Evolutionary conservation across 2,888 invertebrate genomes (phyloP).

Genomic region (Spisula solida): DNA sequence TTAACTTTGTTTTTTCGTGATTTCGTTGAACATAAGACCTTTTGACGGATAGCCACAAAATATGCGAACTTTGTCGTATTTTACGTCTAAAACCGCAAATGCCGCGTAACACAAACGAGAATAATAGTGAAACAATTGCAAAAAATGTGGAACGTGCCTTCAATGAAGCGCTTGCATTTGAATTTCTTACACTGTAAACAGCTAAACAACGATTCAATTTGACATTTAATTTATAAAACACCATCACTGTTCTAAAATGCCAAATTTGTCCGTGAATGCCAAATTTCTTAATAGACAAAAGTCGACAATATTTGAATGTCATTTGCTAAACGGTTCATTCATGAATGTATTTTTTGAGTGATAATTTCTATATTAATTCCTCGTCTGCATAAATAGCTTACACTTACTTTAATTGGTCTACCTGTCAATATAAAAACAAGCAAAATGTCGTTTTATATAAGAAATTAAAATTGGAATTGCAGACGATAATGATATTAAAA

Average conservation of each 20-base stretch:
- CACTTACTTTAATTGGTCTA: neutral
- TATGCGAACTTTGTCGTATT: too few species aligned
- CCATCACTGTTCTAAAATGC: neutral
- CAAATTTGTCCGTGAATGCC: neutral
- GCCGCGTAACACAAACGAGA: too few species aligned
- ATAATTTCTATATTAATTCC: neutral
- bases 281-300: neutral
- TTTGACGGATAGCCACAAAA: too few species aligned
- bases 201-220: too few species aligned
- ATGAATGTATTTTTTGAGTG: neutral
- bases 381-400: neutral
- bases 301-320: neutral
- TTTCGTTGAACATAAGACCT: too few species aligned
- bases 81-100: too few species aligned
- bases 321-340: neutral
- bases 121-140: too few species aligned
- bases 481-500: constrained; percentile 8
- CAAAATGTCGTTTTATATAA: neutral
- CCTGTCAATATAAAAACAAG: too few species aligned
- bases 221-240: neutral
- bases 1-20: too few species aligned
- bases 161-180: too few species aligned
- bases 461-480: neutral
- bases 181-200: too few species aligned
- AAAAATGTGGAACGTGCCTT: too few species aligned